A percentile compares a stretch with the other conserved stretches of the same genome.
Conservation (phyloP, 2,797 vertebrate genomes). For the Sebastes melanostomus region DNA sequence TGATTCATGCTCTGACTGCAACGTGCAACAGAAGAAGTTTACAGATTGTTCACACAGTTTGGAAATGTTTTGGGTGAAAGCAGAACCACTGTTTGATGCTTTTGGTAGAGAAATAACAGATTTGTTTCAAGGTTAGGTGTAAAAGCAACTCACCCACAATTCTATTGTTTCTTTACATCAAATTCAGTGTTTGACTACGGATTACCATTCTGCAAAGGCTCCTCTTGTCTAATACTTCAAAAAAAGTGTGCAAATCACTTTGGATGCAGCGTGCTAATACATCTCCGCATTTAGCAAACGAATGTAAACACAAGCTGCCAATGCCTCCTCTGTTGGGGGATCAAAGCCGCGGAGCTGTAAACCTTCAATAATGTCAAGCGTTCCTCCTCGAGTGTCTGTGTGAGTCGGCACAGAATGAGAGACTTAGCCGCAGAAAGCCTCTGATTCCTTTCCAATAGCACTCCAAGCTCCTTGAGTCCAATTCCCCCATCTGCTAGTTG, state of each 20-base stretch:
- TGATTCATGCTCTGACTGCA: slow-evolving; percentile 25
- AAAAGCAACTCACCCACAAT: neutral
- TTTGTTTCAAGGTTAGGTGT: neutral
- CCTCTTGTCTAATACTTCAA: neutral
- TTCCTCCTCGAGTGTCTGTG: slow-evolving; percentile 21
- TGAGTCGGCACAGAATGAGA: slow-evolving; percentile 38
- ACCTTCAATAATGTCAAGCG: slow-evolving; percentile 52
- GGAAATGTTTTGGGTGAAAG: neutral
- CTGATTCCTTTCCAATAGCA: slow-evolving; percentile 59
- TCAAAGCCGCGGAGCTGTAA: slow-evolving; percentile 38
- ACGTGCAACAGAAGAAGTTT: slow-evolving; percentile 2
- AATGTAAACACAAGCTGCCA: slow-evolving; percentile 32
- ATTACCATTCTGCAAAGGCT: slow-evolving; percentile 6
- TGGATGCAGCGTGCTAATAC: neutral
- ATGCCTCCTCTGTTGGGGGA: slow-evolving; percentile 1
- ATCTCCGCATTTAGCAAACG: slow-evolving; percentile 11
- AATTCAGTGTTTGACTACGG: slow-evolving; percentile 1
- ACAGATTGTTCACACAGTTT: slow-evolving; percentile 24
- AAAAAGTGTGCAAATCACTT: slow-evolving; percentile 24
- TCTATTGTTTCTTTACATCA: neutral
- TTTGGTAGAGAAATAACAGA: neutral
- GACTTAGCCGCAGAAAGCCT: slow-evolving; percentile 45
- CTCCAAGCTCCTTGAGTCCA: slow-evolving; percentile 39
- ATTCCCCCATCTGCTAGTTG: slow-evolving; percentile 56
- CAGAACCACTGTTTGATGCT: neutral